A percentile compares a stretch with the other conserved stretches of the same genome.
Evolutionary conservation across 1,140 invertebrate species (phyloP).

Genomic region (Drosophila varians): DNA sequence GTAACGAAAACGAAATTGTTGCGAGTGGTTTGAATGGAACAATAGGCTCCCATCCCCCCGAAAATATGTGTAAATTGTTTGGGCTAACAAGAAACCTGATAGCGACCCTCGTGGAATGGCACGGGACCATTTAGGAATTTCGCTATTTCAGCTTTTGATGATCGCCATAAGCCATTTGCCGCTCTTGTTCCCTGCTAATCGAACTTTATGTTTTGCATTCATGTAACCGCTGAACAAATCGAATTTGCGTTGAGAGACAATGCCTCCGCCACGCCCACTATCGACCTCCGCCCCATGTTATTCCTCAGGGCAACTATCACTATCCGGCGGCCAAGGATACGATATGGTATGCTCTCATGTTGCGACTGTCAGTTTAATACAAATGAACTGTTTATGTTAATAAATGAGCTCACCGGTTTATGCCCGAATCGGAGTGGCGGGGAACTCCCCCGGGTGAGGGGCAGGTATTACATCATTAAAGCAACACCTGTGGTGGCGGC

Average conservation of each 20-base stretch:
- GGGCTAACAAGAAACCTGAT: conserved; percentile 76
- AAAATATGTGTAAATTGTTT: conserved; percentile 66
- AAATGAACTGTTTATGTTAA: conserved; percentile 81
- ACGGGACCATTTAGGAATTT: neutral
- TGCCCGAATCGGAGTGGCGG: conserved; percentile 15
- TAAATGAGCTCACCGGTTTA: conserved; percentile 71
- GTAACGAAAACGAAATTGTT: conserved; percentile 45
- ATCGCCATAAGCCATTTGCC: conserved; percentile 42
- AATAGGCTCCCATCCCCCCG: conserved; percentile 45
- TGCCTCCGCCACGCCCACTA: conserved; percentile 8
- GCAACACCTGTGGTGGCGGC: conserved; percentile 66
- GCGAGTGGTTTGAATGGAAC: conserved; percentile 45
- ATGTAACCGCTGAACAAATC: conserved; percentile 4
- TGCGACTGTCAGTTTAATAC: conserved; percentile 62
- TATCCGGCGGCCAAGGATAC: neutral
- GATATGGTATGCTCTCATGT: conserved; percentile 20
- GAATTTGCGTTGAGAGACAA: neutral
- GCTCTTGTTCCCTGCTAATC: conserved; percentile 39
- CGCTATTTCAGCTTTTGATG: conserved; percentile 30
- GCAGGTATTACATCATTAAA: conserved; percentile 75
- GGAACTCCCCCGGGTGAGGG: conserved; percentile 10
- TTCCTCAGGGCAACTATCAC: conserved; percentile 8
- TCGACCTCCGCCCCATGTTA: neutral
- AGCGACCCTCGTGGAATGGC: conserved; percentile 32
- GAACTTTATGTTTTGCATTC: conserved; percentile 60